A percentile compares a stretch with the other conserved stretches of the same genome.
These are phyloP conservation scores for Anguilla obscura DNA, from an alignment of 2,797 vertebrate genomes.

Conservation along the genomic window DNA sequence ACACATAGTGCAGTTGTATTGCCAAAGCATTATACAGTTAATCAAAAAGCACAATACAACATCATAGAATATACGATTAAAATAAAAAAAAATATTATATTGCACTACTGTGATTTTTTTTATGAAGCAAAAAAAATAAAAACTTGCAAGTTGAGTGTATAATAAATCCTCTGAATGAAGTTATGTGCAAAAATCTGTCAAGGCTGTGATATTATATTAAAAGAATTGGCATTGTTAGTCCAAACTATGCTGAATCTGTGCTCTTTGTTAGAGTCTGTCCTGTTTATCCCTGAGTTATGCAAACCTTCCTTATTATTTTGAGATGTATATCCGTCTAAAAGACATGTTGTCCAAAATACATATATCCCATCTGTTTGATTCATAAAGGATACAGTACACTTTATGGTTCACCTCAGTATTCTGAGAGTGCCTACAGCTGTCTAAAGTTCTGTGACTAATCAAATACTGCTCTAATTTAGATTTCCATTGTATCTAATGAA, in stretches of 20 bases:
- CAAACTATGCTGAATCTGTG: neutral
- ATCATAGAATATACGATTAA: neutral
- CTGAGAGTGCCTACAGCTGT: neutral
- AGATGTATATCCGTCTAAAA: neutral
- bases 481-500: slow-evolving; percentile 32
- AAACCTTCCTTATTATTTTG: neutral
- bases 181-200: neutral
- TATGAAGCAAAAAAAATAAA: neutral
- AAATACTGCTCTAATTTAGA: slow-evolving; percentile 28
- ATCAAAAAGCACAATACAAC: neutral
- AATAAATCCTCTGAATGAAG: too few relatives aligned
- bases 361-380: neutral
- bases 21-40: neutral
- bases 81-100: neutral
- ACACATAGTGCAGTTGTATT: neutral
- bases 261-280: neutral
- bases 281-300: neutral
- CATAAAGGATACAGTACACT: neutral
- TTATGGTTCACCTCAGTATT: neutral
- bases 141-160: too few relatives aligned
- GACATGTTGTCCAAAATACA: neutral
- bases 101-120: neutral
- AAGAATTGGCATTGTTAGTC: too few relatives aligned
- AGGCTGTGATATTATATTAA: too few relatives aligned
- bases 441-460: slow-evolving; percentile 25